Evolutionary conservation across 1,140 invertebrate genomes (phyloP).

Genomic region (Portunus trituberculatus): DNA sequence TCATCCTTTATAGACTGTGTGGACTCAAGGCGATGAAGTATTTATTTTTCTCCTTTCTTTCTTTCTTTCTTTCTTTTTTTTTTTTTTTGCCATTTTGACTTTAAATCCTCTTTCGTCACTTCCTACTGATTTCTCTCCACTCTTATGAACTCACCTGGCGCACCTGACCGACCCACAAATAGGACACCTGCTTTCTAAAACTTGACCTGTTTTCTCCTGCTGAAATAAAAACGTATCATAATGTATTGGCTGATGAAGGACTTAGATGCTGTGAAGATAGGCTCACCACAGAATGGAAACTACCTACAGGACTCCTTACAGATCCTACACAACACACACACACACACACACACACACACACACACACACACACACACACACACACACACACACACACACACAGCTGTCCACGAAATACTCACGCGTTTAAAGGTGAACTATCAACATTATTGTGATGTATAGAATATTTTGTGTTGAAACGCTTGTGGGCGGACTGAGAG

Average conservation of each 20-base stretch:
- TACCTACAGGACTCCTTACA: too few species aligned
- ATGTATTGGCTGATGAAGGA: not conserved
- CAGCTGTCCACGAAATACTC: not conserved
- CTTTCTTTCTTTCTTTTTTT: not conserved
- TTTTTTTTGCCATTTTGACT: too few species aligned
- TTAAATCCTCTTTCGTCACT: too few species aligned
- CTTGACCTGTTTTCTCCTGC: not conserved
- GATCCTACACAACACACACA: too few species aligned
- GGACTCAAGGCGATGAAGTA: not conserved
- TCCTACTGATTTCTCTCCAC: not conserved
- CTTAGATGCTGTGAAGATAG: too few species aligned
- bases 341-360: conserved; percentile 10
- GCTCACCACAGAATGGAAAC: too few species aligned
- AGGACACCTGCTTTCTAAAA: conserved; percentile 13
- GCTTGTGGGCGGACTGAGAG: too few species aligned
- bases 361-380: conserved; percentile 20
- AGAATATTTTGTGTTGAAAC: too few species aligned
- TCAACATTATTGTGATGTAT: too few species aligned
- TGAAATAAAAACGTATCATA: not conserved
- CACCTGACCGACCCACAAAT: not conserved
- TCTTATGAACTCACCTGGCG: not conserved
- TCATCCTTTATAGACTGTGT: not conserved
- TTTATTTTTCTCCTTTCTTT: not conserved
- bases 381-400: conserved; percentile 20
- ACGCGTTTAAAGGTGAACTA: too few species aligned